Percentiles rank a stretch among this genome's conserved stretches.
Evolutionary conservation across 2,888 invertebrate species (phyloP).

Genomic region (Oxycera nigricornis): DNA sequence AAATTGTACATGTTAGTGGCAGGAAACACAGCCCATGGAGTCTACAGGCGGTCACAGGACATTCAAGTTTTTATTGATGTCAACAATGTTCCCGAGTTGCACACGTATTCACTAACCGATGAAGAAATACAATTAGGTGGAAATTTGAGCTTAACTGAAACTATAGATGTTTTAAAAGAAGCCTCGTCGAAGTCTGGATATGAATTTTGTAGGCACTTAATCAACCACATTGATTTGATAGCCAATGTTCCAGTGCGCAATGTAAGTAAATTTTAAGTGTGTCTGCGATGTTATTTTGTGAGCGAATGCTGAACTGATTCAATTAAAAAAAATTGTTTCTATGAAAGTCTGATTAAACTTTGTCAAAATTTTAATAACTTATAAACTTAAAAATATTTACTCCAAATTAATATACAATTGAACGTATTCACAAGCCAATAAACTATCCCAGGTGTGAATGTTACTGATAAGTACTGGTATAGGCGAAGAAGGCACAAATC

Average conservation of each 20-base stretch:
- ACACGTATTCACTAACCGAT: slow-evolving; percentile 52
- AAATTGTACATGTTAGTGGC: slow-evolving; percentile 69
- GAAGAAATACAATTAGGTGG: slow-evolving; percentile 60
- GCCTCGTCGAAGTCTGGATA: slow-evolving; percentile 61
- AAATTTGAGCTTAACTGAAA: slow-evolving; percentile 62
- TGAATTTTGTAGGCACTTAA: slow-evolving; percentile 68
- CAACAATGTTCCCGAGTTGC: slow-evolving; percentile 66
- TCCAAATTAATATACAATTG: too few relatives aligned
- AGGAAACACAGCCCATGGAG: slow-evolving; percentile 77
- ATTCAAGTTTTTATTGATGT: slow-evolving; percentile 69
- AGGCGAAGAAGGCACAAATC: too few relatives aligned
- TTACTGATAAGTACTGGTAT: too few relatives aligned
- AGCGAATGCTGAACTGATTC: not conserved
- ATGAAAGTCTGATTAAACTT: too few relatives aligned
- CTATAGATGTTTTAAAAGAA: slow-evolving; percentile 60
- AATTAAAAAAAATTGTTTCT: too few relatives aligned
- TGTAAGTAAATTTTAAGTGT: slow-evolving; percentile 61
- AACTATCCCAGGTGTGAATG: too few relatives aligned
- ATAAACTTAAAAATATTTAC: too few relatives aligned
- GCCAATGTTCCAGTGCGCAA: slow-evolving; percentile 71
- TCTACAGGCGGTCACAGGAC: slow-evolving; percentile 61
- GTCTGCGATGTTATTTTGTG: not conserved
- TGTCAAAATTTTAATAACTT: too few relatives aligned
- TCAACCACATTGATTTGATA: slow-evolving; percentile 73
- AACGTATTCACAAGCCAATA: too few relatives aligned